A percentile compares a stretch with the other conserved stretches of the same genome.
Evolutionary conservation across 92 coral and sea anemone genomes (phyloP).

Genomic region (Anthopleura xanthogrammica): DNA sequence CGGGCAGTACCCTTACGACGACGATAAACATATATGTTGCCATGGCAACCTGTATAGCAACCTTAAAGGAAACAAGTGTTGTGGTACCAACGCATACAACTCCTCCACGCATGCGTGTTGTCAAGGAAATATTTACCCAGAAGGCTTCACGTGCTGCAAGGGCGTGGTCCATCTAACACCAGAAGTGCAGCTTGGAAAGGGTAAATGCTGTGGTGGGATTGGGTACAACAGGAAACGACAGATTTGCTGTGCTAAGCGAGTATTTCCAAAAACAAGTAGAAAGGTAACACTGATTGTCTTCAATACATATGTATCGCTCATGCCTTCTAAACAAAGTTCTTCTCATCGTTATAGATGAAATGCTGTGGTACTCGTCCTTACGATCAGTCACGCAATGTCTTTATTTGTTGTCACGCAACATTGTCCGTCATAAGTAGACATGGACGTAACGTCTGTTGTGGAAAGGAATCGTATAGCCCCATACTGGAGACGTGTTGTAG

Average conservation of each 20-base stretch:
- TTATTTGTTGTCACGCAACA: constrained; percentile 36
- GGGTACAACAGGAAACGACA: constrained; percentile 29
- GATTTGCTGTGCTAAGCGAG: constrained; percentile 23
- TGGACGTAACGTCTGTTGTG: constrained; percentile 19
- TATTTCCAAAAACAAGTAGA: constrained; percentile 20
- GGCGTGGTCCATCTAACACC: constrained; percentile 40
- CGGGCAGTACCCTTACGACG: constrained; percentile 10
- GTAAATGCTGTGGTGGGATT: constrained; percentile 34
- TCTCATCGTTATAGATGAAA: constrained; percentile 2
- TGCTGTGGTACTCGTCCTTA: constrained; percentile 43
- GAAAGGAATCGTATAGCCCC: constrained; percentile 20
- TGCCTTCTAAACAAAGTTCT: no score
- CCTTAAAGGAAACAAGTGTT: constrained; percentile 13
- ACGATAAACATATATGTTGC: constrained; percentile 15
- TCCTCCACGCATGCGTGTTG: constrained; percentile 44
- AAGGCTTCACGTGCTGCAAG: constrained; percentile 41
- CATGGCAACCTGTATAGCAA: constrained; percentile 28
- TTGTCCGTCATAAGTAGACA: constrained; percentile 11
- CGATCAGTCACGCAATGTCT: constrained; percentile 33
- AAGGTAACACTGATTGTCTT: constrained; percentile 15
- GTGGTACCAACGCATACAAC: constrained; percentile 28
- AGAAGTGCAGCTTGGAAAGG: constrained; percentile 12
- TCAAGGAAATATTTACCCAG: constrained; percentile 23
- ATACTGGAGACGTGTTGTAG: constrained; percentile 21
- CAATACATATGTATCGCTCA: no score